A percentile compares a stretch with the other conserved stretches of the same genome.
Conservation (phyloP, 2,797 vertebrate species). For the Hafferia zeledoni region DNA sequence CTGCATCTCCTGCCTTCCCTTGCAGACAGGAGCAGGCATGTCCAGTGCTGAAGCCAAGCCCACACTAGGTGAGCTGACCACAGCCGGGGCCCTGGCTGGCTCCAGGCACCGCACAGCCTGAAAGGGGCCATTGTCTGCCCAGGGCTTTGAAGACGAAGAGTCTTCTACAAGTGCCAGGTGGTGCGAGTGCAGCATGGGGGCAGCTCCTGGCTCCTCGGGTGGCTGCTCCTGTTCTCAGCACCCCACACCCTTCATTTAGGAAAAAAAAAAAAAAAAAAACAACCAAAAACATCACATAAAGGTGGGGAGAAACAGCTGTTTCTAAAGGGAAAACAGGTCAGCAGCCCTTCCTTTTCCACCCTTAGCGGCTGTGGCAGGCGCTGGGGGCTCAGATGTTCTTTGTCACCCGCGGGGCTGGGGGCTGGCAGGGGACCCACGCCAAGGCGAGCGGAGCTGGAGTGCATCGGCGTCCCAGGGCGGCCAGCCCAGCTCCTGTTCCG, state of each 20-base stretch:
- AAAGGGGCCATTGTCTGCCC: slow-evolving; percentile 48
- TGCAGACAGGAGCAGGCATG: rapidly evolving
- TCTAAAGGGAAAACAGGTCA: background rate
- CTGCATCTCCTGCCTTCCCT: background rate
- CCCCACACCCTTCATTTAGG: background rate
- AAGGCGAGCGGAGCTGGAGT: slow-evolving; percentile 79
- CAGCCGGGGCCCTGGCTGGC: background rate
- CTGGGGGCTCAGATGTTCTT: slow-evolving; percentile 55
- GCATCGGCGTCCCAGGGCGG: slow-evolving; percentile 81
- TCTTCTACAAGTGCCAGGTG: slow-evolving; percentile 54
- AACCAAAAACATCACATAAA: background rate
- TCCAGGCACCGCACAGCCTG: background rate
- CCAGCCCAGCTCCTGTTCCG: slow-evolving; percentile 79
- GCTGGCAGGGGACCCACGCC: slow-evolving; percentile 46
- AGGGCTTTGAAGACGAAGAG: slow-evolving; percentile 48
- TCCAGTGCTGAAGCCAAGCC: background rate
- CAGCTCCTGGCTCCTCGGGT: background rate
- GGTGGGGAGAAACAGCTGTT: background rate
- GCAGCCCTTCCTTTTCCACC: slow-evolving; percentile 2
- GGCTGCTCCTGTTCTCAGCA: slow-evolving; percentile 6
- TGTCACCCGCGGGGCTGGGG: slow-evolving; percentile 47
- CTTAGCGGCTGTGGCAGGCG: background rate
- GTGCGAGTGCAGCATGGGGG: background rate
- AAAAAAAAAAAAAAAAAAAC: background rate
- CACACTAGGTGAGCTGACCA: background rate